Evolutionary conservation across 2,888 invertebrate genomes (phyloP).

Genomic region (Alloscopus bannaensis): DNA sequence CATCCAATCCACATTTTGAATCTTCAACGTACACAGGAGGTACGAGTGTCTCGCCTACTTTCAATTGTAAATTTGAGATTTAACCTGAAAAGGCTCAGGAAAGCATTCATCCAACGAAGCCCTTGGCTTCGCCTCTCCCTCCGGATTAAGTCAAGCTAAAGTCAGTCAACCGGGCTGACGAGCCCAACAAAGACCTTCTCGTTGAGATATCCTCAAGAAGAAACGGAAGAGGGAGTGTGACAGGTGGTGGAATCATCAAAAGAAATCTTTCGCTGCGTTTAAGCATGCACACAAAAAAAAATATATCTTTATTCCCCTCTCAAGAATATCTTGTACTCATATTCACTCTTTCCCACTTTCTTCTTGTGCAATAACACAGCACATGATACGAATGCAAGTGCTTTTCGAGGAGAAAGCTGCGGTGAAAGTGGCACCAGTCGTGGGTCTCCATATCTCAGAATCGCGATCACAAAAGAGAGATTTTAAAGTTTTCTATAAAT

Average conservation of each 20-base stretch:
- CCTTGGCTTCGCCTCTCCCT: slow-evolving; percentile 24
- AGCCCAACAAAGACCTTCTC: slow-evolving; percentile 4
- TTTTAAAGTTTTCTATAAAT: too few species aligned
- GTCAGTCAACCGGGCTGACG: slow-evolving; percentile 23
- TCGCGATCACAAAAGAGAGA: too few species aligned
- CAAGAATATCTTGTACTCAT: neutral
- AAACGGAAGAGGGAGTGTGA: slow-evolving; percentile 58
- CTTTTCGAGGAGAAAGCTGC: slow-evolving; percentile 8
- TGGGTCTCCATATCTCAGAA: too few species aligned
- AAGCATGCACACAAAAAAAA: neutral
- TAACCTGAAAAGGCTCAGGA: slow-evolving; percentile 49
- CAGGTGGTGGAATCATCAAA: slow-evolving; percentile 71
- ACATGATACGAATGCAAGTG: neutral
- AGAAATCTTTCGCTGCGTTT: slow-evolving; percentile 56
- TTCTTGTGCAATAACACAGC: too few species aligned
- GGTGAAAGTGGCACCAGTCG: too few species aligned
- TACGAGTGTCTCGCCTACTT: slow-evolving; percentile 23
- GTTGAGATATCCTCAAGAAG: slow-evolving; percentile 23
- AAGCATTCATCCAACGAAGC: slow-evolving; percentile 41
- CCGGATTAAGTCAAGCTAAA: slow-evolving; percentile 50
- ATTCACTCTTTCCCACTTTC: neutral
- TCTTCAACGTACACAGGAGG: neutral
- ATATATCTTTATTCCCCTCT: neutral
- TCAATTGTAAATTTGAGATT: slow-evolving; percentile 62
- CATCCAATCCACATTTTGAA: neutral